Percentiles rank a stretch among this genome's conserved stretches.
phyloP scores from a whole-genome alignment of 2,888 invertebrate species.

The Zhuqinia jingwanae region DNA sequence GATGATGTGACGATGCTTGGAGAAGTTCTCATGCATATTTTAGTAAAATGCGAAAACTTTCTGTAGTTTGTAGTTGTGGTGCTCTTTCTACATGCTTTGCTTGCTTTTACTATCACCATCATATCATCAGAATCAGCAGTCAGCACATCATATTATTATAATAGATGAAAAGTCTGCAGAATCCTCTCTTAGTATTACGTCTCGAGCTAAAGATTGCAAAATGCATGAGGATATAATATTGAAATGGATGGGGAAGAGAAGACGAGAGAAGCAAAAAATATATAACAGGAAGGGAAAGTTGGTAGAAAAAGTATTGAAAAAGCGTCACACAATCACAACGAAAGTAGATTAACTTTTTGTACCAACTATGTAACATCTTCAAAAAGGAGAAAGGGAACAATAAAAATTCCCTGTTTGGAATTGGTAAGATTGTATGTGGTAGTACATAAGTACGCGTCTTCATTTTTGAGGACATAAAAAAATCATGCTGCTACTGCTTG shows the following conservation, averaged over 20 bases:
- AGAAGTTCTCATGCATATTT: constrained; percentile 68
- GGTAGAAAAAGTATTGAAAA: constrained; percentile 29
- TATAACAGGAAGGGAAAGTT: constrained; percentile 47
- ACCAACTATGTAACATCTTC: constrained; percentile 24
- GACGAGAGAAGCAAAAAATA: constrained; percentile 7
- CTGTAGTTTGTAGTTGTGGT: constrained; percentile 18
- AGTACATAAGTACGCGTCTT: not conserved
- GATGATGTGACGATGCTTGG: constrained; percentile 72
- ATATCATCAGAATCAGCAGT: constrained; percentile 6
- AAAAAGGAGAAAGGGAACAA: constrained; percentile 16
- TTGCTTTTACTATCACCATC: constrained; percentile 36
- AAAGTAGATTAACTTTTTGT: constrained; percentile 21
- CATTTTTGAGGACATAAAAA: constrained; percentile 29
- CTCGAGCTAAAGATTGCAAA: constrained; percentile 34
- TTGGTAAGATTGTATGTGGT: not conserved
- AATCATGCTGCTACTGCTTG: constrained; percentile 6
- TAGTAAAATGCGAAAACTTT: constrained; percentile 67
- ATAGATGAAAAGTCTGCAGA: constrained; percentile 27
- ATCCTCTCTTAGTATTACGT: not conserved
- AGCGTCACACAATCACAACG: constrained; percentile 22
- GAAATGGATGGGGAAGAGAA: constrained; percentile 33
- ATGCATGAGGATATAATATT: constrained; percentile 37
- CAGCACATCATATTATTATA: constrained; percentile 1
- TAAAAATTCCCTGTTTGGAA: not conserved
- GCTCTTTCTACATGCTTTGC: not conserved